Evolutionary conservation across 2,888 invertebrate genomes (phyloP), one percentile per base, ranked within the genome.

Genomic region (Tipula helvola): DNA sequence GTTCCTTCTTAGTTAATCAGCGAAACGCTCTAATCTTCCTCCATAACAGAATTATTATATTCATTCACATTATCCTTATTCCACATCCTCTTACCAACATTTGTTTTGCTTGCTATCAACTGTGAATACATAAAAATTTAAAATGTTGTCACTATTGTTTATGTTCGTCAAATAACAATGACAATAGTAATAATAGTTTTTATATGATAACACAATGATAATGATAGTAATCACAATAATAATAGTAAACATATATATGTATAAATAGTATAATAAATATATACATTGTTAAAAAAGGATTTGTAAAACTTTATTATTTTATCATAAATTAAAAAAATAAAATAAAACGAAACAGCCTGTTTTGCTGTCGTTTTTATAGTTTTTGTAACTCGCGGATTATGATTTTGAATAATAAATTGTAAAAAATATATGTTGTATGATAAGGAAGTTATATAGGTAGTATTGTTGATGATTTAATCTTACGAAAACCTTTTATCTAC

Each of bases 111-210:
- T 12, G 28, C 71, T 71, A 57, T 57, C 57, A 71, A 71, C 71
- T 71, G 28, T 71, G 71, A 71, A 71, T 71, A 71, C 28, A 71
- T 71, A 71, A 71, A 71, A 28, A 71, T 28, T 28, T 71, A 28
- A 71, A 71, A 71, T 71, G 71, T 71, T 71, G 16, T 57, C 52
- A 16, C 52, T 57, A 57, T 57, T 57, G 71, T 71, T 71, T 71
- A 71, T 71, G 71, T 71, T 71, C 71, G 71, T 71, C 71, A 71
- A 71, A 71, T 71, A 71, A 71, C 71, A 71, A 71, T 71, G 71
- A 71, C 71, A 71, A 71, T 71, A 71, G 71, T 71, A 71, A 71
- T 71, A 71, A 71, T 71, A 71, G 71, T 71, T 71, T 57, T 71
- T 71, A 71, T 18, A 71, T 71, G 71, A 71, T 71, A 71, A 71